These are phyloP conservation scores for Perodicticus potto DNA, from an alignment of 2,797 vertebrate genomes.

Conservation along the genomic window DNA sequence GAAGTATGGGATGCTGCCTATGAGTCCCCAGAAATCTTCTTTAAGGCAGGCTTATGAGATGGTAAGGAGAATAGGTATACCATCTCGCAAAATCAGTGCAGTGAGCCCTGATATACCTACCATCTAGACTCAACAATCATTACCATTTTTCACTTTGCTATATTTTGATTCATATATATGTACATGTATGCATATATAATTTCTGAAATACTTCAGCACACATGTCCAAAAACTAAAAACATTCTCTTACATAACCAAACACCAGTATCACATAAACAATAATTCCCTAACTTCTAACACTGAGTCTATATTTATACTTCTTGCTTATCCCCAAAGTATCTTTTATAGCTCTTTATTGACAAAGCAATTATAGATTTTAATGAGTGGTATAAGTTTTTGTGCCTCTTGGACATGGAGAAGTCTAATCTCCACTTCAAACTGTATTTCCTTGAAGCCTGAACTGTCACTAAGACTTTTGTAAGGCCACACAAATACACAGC, in stretches of 20 bases:
- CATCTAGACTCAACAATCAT: background rate
- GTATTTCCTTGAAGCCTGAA: slow-evolving; percentile 60
- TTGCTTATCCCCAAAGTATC: background rate
- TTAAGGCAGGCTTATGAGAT: background rate
- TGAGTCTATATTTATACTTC: slow-evolving; percentile 35
- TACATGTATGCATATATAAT: background rate
- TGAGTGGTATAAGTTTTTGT: background rate
- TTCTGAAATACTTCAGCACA: background rate
- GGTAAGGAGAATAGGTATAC: background rate
- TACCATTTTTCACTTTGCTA: background rate
- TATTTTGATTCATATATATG: background rate
- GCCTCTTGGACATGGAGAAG: background rate
- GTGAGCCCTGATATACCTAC: background rate
- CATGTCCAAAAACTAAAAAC: background rate
- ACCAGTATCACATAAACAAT: background rate
- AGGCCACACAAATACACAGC: background rate
- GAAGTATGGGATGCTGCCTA: background rate
- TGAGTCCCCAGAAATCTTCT: slow-evolving; percentile 10
- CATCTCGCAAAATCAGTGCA: background rate
- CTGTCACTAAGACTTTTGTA: background rate
- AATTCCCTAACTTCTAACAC: slow-evolving; percentile 59
- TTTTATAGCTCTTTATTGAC: slow-evolving; percentile 7
- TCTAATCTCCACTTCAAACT: slow-evolving; percentile 60
- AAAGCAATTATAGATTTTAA: slow-evolving; percentile 33
- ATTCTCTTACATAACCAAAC: background rate